phyloP scores from a whole-genome alignment of 2,797 vertebrate genomes.

The Sebastes steindachneri region DNA sequence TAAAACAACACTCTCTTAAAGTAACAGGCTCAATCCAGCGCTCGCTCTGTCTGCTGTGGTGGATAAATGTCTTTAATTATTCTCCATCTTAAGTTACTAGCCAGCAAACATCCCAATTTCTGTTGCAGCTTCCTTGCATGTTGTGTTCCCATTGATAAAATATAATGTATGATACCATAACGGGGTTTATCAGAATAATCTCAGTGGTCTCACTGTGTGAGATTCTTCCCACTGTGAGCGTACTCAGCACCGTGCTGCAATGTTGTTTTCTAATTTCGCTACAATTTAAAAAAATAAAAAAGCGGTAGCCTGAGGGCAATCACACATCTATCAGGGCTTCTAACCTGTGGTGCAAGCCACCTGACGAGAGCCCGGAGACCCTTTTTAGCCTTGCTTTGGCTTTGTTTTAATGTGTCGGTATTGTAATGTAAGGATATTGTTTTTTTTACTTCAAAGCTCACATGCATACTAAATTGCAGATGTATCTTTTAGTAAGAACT shows the following conservation, averaged over 20 bases:
- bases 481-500: neutral
- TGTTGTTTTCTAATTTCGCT: neutral
- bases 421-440: neutral
- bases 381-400: neutral
- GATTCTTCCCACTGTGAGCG: neutral
- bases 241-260: neutral
- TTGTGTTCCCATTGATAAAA: neutral
- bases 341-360: neutral
- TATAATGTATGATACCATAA: neutral
- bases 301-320: constrained; percentile 3
- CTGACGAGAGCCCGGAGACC: neutral
- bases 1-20: too few species aligned
- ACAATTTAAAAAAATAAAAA: neutral
- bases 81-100: neutral
- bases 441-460: neutral
- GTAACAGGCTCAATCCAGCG: too few species aligned
- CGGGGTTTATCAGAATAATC: neutral
- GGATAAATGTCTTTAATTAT: too few species aligned
- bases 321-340: neutral
- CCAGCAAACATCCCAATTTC: neutral
- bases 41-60: too few species aligned
- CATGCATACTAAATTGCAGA: neutral
- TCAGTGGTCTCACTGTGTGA: neutral
- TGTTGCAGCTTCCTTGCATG: neutral
- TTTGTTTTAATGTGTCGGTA: neutral